Base-by-base conservation (phyloP, 2,797 vertebrate species). In the Salarias fasciatus region DNA sequence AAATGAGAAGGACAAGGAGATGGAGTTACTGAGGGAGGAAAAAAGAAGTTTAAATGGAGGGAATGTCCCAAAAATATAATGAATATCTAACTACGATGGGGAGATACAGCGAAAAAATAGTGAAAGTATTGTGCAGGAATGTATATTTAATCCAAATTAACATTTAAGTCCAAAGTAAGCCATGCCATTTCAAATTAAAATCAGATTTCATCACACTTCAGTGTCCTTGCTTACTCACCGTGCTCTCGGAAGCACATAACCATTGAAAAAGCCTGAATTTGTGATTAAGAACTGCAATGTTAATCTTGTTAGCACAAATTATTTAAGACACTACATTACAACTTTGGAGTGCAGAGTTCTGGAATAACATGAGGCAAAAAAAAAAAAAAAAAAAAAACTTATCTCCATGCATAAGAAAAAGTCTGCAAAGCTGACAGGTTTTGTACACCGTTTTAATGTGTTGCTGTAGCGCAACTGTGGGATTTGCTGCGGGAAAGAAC, bases 221-320 rank as follows among this genome's bases (percentile, higher is more conserved):
- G 35, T 15, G 5, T 42, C 18, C 11, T 5, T 55, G 61, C 75
- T 77, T 49, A 73, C 54, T 35, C 29, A 24, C 13, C 11, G 31
- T 1, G 9, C 7, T 53, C 28, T 35, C 33, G 37, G 44, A 53
- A 31, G 46, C 8, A 36, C 50, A 69, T 35, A 42, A 60, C 72
- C 59, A 71, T 71, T 80, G 45, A 74, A 54, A 42, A 15, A 69
- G 51, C 14, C 4, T 5, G 2, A 8, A 38, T 56, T 36, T 42
- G 53, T 63, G 58, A 50, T 63, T 50, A 53, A 54, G 42, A 3
- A 33, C 28, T 28, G 28, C 52, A 13, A 57, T 6, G 0, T 14
- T 46, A 30, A 28, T 47, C 28, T 44, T 58, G 61, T 69, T 5
- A 7, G 6, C 11, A 64, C 59, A 67, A 77, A 84, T 77, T 71